These are phyloP conservation scores for Saturnia japonica DNA, from an alignment of 2,888 invertebrate genomes.

Conservation along the genomic window DNA sequence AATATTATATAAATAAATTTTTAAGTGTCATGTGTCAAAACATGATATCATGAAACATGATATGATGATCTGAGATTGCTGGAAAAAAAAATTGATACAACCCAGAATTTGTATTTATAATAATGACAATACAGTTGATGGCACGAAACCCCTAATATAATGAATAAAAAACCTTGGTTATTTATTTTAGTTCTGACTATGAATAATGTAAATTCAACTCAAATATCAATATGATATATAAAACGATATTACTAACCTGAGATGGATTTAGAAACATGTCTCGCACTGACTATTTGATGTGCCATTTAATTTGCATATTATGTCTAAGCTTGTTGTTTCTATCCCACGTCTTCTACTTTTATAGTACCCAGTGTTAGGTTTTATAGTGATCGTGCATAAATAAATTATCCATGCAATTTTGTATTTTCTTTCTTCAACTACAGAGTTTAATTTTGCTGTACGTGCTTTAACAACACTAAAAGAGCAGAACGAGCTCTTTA, in stretches of 20 bases:
- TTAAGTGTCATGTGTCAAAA: too few species aligned
- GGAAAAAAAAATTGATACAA: too few species aligned
- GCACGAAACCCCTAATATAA: too few species aligned
- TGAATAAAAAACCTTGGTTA: not conserved
- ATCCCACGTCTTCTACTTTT: constrained; percentile 8
- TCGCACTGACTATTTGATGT: not conserved
- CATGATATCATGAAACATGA: too few species aligned
- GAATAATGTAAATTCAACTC: not conserved
- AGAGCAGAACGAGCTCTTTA: not conserved
- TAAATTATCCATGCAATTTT: not conserved
- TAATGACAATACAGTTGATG: too few species aligned
- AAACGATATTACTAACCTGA: constrained; percentile 1
- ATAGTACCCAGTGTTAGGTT: constrained; percentile 3
- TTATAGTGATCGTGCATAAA: not conserved
- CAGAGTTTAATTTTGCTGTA: not conserved
- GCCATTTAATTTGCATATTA: constrained; percentile 47
- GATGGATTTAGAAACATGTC: constrained; percentile 11
- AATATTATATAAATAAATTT: too few species aligned
- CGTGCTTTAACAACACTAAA: not conserved
- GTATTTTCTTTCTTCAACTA: not conserved
- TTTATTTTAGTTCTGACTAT: not conserved
- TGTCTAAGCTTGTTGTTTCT: constrained; percentile 37
- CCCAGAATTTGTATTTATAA: too few species aligned
- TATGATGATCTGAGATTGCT: too few species aligned
- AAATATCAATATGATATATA: not conserved